These are phyloP conservation scores for Tapirus indicus DNA, from an alignment of 2,797 vertebrate species.

Conservation along the genomic window DNA sequence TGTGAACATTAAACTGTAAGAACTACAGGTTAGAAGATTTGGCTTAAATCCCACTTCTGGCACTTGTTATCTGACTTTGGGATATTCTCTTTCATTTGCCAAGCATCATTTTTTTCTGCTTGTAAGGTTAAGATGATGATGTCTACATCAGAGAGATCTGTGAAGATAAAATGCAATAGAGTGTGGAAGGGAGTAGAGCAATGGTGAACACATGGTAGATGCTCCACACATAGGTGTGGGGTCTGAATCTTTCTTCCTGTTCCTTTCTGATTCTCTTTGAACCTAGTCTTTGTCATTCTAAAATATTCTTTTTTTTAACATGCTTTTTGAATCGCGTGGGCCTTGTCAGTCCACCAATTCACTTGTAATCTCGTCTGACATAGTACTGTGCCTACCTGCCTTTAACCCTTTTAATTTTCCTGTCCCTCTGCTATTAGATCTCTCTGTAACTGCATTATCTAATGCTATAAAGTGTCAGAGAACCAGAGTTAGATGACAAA, in stretches of 20 bases:
- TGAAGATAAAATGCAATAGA: background rate
- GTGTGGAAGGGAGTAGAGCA: background rate
- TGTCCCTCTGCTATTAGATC: slow-evolving; percentile 55
- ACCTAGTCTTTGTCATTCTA: background rate
- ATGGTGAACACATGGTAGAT: background rate
- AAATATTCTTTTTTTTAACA: background rate
- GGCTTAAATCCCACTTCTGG: background rate
- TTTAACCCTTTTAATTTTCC: slow-evolving; percentile 70
- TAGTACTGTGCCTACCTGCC: background rate
- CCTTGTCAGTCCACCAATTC: background rate
- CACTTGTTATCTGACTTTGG: background rate
- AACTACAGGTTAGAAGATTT: background rate
- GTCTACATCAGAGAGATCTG: background rate
- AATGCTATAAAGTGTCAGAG: slow-evolving; percentile 53
- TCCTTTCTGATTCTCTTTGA: background rate
- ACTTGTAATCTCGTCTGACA: slow-evolving; percentile 11
- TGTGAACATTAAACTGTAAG: background rate
- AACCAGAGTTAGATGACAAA: slow-evolving; percentile 64
- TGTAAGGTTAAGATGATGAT: background rate
- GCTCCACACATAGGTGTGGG: rapidly evolving
- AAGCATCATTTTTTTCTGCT: background rate
- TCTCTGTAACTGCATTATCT: slow-evolving; percentile 46
- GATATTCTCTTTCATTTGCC: background rate
- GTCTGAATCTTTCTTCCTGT: background rate
- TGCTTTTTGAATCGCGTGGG: background rate